Evolutionary conservation across 2,113 vertebrate genomes (phyloP).

Genomic region (Sebastes schlegelii): DNA sequence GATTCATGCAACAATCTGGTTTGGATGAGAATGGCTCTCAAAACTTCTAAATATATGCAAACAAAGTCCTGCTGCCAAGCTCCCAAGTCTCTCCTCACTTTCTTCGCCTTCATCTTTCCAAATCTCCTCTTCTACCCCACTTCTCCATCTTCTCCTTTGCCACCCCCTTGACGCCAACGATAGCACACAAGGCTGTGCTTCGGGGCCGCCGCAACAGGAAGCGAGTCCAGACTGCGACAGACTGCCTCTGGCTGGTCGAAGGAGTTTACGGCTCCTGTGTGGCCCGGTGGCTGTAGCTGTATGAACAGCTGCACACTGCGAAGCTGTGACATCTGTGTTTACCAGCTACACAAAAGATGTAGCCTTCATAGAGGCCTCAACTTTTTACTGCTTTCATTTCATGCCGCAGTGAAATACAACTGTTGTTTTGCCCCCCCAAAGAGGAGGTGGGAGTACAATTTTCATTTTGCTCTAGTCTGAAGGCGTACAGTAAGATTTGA

Average conservation of each 20-base stretch:
- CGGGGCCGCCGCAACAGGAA: slow-evolving; percentile 38
- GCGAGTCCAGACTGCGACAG: slow-evolving; percentile 37
- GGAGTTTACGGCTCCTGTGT: slow-evolving; percentile 26
- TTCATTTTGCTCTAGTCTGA: not conserved
- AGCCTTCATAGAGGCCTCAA: slow-evolving; percentile 18
- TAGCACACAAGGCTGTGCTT: not conserved
- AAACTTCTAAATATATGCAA: slow-evolving; percentile 44
- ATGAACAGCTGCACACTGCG: slow-evolving; percentile 41
- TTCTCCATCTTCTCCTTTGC: slow-evolving; percentile 7
- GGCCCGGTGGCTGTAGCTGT: slow-evolving; percentile 22
- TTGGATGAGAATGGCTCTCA: slow-evolving; percentile 41
- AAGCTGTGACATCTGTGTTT: slow-evolving; percentile 52
- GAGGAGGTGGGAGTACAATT: slow-evolving; percentile 7
- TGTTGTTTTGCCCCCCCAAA: not conserved
- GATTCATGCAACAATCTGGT: slow-evolving; percentile 42
- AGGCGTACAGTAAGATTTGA: not conserved
- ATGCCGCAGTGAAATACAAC: slow-evolving; percentile 24
- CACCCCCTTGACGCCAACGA: slow-evolving; percentile 7
- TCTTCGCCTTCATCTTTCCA: slow-evolving; percentile 19
- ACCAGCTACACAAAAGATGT: slow-evolving; percentile 33
- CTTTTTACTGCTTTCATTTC: slow-evolving; percentile 38
- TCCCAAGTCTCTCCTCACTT: slow-evolving; percentile 20
- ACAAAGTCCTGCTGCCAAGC: slow-evolving; percentile 42
- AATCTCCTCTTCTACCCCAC: slow-evolving; percentile 21
- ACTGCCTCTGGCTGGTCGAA: slow-evolving; percentile 24